Percentiles rank a stretch among this genome's conserved stretches.
Conservation (phyloP, 2,888 invertebrate genomes). For the Eristalis arbustorum region DNA sequence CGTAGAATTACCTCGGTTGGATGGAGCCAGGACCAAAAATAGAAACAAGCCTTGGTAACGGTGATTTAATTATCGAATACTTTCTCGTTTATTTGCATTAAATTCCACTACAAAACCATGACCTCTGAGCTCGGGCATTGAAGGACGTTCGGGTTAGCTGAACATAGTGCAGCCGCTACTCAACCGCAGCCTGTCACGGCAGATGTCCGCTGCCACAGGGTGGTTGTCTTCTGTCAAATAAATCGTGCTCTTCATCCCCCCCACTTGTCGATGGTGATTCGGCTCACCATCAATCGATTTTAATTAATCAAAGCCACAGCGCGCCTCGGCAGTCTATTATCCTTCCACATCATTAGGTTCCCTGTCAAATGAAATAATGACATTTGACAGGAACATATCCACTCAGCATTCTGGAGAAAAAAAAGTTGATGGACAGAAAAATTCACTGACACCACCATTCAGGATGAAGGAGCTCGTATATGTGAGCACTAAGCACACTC, state of each 20-base stretch:
- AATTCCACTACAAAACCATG: background rate
- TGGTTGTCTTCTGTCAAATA: background rate
- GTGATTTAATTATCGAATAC: background rate
- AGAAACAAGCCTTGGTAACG: background rate
- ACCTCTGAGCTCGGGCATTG: background rate
- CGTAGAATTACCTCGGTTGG: background rate
- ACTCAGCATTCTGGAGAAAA: slow-evolving; percentile 3
- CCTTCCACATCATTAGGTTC: slow-evolving; percentile 55
- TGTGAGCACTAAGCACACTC: background rate
- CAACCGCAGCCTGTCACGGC: background rate
- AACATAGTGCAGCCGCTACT: background rate
- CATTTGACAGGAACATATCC: slow-evolving; percentile 39
- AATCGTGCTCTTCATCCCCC: background rate
- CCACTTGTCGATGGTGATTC: background rate
- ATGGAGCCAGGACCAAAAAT: background rate
- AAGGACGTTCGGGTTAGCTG: background rate
- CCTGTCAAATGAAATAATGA: slow-evolving; percentile 62
- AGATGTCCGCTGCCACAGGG: background rate
- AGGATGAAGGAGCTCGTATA: background rate
- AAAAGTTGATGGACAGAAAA: background rate
- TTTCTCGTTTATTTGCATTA: background rate
- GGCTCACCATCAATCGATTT: background rate
- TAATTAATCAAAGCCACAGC: slow-evolving; percentile 15
- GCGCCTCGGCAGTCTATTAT: slow-evolving; percentile 15
- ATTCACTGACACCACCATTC: too few relatives aligned